Evolutionary conservation across 2,888 invertebrate species (phyloP).

Genomic region (Timandra comae): DNA sequence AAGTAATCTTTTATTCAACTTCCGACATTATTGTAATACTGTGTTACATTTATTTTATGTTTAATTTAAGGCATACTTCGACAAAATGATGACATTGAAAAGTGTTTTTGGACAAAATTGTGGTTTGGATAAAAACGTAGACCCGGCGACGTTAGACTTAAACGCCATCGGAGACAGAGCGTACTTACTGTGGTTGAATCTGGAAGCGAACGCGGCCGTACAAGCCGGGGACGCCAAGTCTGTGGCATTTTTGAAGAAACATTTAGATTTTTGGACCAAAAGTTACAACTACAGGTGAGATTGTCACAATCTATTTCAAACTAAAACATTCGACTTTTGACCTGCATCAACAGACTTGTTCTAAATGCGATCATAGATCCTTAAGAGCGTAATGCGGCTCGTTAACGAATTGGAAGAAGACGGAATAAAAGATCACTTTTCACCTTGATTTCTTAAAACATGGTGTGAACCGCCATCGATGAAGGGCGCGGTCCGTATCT

Average conservation of each 20-base stretch:
- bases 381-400: too few relatives aligned
- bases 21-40: background rate
- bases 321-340: too few relatives aligned
- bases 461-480: too few relatives aligned
- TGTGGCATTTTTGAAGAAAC: constrained; percentile 83
- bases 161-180: constrained; percentile 85
- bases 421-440: too few relatives aligned
- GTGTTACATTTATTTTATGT: background rate
- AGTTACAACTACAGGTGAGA: constrained; percentile 82
- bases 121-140: constrained; percentile 78
- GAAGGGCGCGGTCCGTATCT: too few relatives aligned
- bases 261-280: constrained; percentile 87
- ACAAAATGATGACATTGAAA: constrained; percentile 84
- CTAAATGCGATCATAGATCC: too few relatives aligned
- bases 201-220: constrained; percentile 84
- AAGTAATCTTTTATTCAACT: constrained; percentile 32
- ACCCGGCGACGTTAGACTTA: constrained; percentile 85
- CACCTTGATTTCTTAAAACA: too few relatives aligned
- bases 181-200: constrained; percentile 83
- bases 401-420: too few relatives aligned
- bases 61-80: constrained; percentile 79
- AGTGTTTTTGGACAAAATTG: constrained; percentile 78
- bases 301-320: too few relatives aligned
- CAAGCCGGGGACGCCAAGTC: constrained; percentile 81
- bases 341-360: too few relatives aligned